Evolutionary conservation across 2,797 vertebrate species (phyloP).

Genomic region (Xiphorhynchus erythropygius): DNA sequence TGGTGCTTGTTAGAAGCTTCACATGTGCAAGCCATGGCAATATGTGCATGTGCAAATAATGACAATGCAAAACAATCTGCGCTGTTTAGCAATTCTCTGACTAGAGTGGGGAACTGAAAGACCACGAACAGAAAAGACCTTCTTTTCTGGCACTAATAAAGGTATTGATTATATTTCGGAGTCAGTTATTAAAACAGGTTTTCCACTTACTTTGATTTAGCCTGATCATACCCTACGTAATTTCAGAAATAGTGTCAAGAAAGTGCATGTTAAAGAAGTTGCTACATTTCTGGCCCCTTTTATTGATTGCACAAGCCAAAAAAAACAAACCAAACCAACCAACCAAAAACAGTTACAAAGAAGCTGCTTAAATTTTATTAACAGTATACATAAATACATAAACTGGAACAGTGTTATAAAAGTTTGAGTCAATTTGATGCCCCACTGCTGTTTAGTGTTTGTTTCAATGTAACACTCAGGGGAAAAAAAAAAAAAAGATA

Average conservation of each 20-base stretch:
- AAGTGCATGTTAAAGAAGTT: neutral
- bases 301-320: neutral
- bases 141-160: neutral
- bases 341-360: neutral
- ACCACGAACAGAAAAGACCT: neutral
- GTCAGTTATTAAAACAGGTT: neutral
- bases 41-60: neutral
- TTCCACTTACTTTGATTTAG: neutral
- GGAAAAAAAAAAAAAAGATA: neutral
- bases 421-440: neutral
- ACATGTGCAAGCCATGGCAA: neutral
- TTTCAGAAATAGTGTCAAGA: neutral
- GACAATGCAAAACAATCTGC: neutral
- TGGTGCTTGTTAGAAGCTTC: neutral
- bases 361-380: neutral
- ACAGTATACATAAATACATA: neutral
- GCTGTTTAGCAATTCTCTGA: neutral
- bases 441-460: neutral
- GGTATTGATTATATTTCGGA: neutral
- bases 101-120: neutral
- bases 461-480: neutral
- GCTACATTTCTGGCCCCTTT: neutral
- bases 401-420: neutral
- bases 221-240: accelerated
- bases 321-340: too few relatives aligned